These are phyloP conservation scores for Busseola fusca DNA, from an alignment of 2,888 invertebrate genomes.

Conservation along the genomic window DNA sequence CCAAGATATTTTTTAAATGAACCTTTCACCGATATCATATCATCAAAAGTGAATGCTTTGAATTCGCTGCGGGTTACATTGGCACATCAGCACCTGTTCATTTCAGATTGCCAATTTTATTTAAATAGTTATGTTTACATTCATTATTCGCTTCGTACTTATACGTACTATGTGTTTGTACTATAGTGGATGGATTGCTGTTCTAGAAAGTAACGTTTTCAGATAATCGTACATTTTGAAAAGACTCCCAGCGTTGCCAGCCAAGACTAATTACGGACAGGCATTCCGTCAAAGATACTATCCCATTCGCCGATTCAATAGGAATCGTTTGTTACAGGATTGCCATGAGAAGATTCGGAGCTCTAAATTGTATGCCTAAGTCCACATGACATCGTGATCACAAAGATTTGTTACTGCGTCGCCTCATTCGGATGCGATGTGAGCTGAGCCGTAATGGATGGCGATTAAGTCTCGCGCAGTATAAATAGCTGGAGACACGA, in stretches of 20 bases:
- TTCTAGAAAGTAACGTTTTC: constrained; percentile 1
- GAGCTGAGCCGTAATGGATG: constrained; percentile 69
- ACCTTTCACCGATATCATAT: constrained; percentile 78
- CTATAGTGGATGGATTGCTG: background rate
- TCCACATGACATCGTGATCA: constrained; percentile 48
- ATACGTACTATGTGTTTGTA: background rate
- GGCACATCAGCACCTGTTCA: constrained; percentile 12
- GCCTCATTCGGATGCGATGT: constrained; percentile 73
- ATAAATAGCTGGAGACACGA: constrained; percentile 72
- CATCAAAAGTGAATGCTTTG: constrained; percentile 73
- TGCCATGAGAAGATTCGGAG: constrained; percentile 29
- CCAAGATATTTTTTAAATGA: constrained; percentile 45
- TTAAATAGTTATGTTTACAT: constrained; percentile 10
- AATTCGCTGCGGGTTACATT: constrained; percentile 36
- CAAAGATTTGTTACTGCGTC: constrained; percentile 64
- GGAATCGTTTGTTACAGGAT: constrained; percentile 16
- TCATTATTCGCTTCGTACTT: background rate
- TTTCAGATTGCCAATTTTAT: constrained; percentile 27
- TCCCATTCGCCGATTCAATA: constrained; percentile 64
- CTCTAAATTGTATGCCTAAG: constrained; percentile 42
- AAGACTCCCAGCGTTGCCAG: constrained; percentile 44
- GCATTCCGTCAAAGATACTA: constrained; percentile 64
- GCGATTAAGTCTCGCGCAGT: constrained; percentile 72
- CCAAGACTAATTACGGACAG: constrained; percentile 60
- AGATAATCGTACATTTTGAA: constrained; percentile 2